These are phyloP conservation scores for Thaleichthys pacificus DNA, from an alignment of 2,797 vertebrate genomes.

Conservation along the genomic window DNA sequence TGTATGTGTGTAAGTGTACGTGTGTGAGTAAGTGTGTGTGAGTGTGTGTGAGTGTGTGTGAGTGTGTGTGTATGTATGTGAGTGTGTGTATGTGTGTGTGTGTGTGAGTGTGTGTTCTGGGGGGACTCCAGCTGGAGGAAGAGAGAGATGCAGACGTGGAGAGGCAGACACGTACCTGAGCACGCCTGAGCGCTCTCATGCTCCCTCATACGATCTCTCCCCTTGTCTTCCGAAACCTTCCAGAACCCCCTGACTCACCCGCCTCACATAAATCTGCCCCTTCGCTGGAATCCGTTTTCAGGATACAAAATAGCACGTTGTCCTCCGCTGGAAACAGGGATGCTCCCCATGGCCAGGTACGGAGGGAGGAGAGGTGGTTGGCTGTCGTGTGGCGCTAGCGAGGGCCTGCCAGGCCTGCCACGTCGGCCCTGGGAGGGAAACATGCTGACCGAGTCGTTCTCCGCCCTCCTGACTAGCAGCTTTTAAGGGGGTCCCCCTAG, in stretches of 20 bases:
- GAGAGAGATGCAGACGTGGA: no score
- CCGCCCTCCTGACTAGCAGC: conserved; percentile 21
- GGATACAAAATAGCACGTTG: no score
- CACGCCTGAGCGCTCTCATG: no score
- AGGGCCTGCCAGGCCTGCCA: conserved; percentile 25
- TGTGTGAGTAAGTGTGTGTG: background rate
- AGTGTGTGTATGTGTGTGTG: background rate
- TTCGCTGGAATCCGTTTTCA: no score
- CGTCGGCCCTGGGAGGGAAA: conserved; percentile 22
- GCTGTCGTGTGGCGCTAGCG: background rate
- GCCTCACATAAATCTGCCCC: no score
- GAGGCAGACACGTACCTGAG: no score
- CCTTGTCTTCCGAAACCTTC: no score
- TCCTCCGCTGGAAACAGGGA: no score
- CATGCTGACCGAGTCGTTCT: conserved; percentile 15
- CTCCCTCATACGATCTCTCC: no score
- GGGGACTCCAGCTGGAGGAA: no score
- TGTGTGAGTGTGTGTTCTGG: background rate
- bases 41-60: background rate
- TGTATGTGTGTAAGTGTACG: background rate
- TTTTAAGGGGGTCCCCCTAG: conserved; percentile 41
- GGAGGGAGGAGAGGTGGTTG: background rate
- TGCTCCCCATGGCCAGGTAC: no score
- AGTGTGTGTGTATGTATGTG: background rate
- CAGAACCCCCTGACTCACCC: no score